Evolutionary conservation across 1,140 invertebrate species (phyloP).

Genomic region (Limonius californicus): DNA sequence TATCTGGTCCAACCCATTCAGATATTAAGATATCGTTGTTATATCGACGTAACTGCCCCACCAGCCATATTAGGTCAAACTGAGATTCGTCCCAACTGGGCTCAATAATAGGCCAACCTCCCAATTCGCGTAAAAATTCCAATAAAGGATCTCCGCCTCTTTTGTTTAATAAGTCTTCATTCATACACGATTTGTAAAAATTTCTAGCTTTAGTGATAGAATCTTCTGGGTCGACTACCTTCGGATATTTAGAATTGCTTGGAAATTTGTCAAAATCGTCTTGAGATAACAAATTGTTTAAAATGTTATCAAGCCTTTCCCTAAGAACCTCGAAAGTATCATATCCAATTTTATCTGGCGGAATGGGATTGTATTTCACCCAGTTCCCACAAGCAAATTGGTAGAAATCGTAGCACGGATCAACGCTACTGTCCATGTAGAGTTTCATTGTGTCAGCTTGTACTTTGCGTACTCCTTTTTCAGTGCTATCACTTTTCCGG

Average conservation of each 20-base stretch:
- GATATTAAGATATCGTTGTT: constrained; percentile 82
- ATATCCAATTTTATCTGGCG: constrained; percentile 74
- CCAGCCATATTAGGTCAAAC: constrained; percentile 73
- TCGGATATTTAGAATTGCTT: neutral
- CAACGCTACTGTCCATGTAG: constrained; percentile 70
- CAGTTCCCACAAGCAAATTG: constrained; percentile 87
- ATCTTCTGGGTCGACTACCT: constrained; percentile 29
- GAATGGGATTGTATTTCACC: constrained; percentile 78
- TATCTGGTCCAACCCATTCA: constrained; percentile 83
- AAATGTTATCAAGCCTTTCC: constrained; percentile 66
- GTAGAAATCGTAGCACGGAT: constrained; percentile 92
- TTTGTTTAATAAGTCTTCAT: constrained; percentile 65
- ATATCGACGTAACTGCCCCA: constrained; percentile 71
- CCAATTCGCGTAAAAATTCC: constrained; percentile 66
- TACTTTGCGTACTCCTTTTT: no score
- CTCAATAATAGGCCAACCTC: constrained; percentile 81
- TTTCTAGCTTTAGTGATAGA: constrained; percentile 71
- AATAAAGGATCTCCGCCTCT: constrained; percentile 69
- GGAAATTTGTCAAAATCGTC: constrained; percentile 10
- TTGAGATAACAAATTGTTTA: constrained; percentile 63
- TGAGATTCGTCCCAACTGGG: constrained; percentile 57
- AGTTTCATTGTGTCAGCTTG: constrained; percentile 54
- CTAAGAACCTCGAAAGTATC: constrained; percentile 80
- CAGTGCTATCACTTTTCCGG: no score
- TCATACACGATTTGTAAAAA: constrained; percentile 82